These are phyloP conservation scores for Aradophagus sp. DNA, from an alignment of 1,140 invertebrate species.

Conservation along the genomic window DNA sequence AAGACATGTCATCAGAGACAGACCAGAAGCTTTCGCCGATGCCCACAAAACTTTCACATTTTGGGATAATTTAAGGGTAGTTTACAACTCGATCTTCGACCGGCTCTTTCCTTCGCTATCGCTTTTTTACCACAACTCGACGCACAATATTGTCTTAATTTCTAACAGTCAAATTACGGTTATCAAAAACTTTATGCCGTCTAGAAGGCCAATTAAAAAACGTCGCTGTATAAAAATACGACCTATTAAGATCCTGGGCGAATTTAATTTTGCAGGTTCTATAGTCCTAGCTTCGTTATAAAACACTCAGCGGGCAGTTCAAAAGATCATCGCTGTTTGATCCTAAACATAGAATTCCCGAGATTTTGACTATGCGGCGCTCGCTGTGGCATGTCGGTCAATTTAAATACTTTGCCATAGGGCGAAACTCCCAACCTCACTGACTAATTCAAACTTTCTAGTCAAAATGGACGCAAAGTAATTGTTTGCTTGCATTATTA, in stretches of 20 bases:
- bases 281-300: conserved; percentile 13
- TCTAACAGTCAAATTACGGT: conserved; percentile 33
- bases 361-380: conserved; percentile 17
- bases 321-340: conserved; percentile 34
- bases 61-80: conserved; percentile 41
- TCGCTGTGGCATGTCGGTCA: conserved; percentile 27
- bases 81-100: conserved; percentile 2
- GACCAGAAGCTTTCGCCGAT: conserved; percentile 30
- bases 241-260: conserved; percentile 20
- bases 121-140: background rate
- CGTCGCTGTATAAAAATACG: conserved; percentile 40
- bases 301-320: conserved; percentile 30
- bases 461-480: conserved; percentile 12
- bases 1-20: conserved; percentile 39
- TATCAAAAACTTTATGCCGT: conserved; percentile 9
- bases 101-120: background rate
- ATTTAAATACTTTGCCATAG: conserved; percentile 29
- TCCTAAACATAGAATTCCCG: conserved; percentile 37
- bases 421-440: conserved; percentile 2
- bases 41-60: conserved; percentile 38
- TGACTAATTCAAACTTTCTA: background rate
- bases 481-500: no score
- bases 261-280: conserved; percentile 37
- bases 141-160: conserved; percentile 29
- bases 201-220: conserved; percentile 40